phyloP scores from a whole-genome alignment of 2,888 invertebrate genomes.

The Lagria hirta region DNA sequence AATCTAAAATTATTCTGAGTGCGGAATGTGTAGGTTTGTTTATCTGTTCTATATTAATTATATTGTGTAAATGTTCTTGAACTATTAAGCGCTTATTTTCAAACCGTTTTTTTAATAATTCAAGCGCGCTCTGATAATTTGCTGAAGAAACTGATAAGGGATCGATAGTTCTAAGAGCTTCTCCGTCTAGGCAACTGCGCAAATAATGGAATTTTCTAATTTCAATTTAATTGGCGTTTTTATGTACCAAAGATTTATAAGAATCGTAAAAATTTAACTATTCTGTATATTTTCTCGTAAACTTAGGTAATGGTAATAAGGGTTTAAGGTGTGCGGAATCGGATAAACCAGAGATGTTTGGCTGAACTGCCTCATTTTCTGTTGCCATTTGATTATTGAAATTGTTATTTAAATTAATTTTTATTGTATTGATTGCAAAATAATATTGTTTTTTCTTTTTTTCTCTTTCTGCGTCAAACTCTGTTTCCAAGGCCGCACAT shows the following conservation, averaged over 20 bases:
- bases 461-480: too few species aligned
- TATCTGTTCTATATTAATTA: constrained; percentile 22
- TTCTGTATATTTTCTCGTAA: not conserved
- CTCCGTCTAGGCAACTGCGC: constrained; percentile 22
- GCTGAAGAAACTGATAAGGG: constrained; percentile 24
- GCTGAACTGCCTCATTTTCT: too few species aligned
- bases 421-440: too few species aligned
- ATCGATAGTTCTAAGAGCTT: constrained; percentile 25
- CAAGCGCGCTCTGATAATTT: constrained; percentile 29
- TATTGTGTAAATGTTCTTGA: constrained; percentile 24
- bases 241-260: constrained; percentile 26
- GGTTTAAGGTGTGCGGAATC: too few species aligned
- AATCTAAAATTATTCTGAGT: constrained; percentile 21
- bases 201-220: constrained; percentile 28
- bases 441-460: too few species aligned
- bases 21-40: constrained; percentile 12
- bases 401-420: too few species aligned
- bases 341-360: too few species aligned
- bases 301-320: not conserved
- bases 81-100: constrained; percentile 29
- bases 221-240: constrained; percentile 18
- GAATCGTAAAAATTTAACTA: constrained; percentile 25
- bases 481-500: too few species aligned
- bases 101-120: constrained; percentile 27
- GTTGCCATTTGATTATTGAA: too few species aligned